A percentile compares a stretch with the other conserved stretches of the same genome.
Evolutionary conservation across 2,888 invertebrate genomes (phyloP).

Genomic region (Thecophora atra): DNA sequence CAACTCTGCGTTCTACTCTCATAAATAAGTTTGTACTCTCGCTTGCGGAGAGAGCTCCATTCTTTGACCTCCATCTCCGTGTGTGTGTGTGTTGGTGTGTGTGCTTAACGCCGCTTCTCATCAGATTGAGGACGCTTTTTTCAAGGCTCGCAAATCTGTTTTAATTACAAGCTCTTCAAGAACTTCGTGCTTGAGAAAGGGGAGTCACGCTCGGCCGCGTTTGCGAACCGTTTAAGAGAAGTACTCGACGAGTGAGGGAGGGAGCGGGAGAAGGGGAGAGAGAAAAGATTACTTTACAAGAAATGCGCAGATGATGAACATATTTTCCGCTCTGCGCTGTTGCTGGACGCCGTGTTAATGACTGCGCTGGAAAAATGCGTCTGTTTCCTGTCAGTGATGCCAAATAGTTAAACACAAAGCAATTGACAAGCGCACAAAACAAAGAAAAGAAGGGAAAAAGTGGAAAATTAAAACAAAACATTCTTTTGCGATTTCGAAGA

Average conservation of each 20-base stretch:
- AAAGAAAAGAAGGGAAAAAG: too few relatives aligned
- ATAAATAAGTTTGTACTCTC: too few relatives aligned
- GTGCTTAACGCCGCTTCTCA: not conserved
- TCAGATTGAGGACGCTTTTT: not conserved
- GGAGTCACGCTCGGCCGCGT: not conserved
- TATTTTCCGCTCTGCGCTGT: not conserved
- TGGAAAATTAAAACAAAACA: too few relatives aligned
- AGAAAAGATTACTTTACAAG: not conserved
- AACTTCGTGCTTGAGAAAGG: not conserved
- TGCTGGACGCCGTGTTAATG: not conserved
- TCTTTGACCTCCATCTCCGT: conserved; percentile 40
- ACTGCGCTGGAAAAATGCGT: not conserved
- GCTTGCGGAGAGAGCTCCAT: too few relatives aligned
- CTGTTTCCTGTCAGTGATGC: conserved; percentile 25
- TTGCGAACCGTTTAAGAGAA: not conserved
- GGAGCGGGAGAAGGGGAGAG: not conserved
- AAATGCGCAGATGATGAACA: not conserved
- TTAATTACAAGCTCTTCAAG: conserved; percentile 16
- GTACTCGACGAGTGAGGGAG: not conserved
- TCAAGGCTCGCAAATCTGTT: conserved; percentile 17
- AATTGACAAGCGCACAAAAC: not conserved
- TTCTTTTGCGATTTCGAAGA: too few relatives aligned
- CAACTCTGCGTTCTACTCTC: too few relatives aligned
- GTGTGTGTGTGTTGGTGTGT: not conserved
- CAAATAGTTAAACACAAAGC: conserved; percentile 6